These are phyloP conservation scores for Xerus inauris DNA, from an alignment of 2,113 vertebrate species.

Conservation along the genomic window DNA sequence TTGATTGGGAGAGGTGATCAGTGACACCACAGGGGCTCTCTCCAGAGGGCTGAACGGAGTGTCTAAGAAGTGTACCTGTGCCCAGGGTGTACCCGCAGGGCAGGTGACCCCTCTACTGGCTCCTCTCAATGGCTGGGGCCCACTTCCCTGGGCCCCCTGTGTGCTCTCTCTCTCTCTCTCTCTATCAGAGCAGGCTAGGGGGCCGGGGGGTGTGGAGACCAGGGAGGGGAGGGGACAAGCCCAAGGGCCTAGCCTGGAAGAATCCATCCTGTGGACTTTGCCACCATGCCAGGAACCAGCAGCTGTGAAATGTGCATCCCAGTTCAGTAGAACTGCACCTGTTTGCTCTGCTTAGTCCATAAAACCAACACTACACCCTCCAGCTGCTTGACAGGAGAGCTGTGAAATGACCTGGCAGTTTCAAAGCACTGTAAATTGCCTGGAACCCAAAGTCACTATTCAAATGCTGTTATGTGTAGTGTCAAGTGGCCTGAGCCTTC, in stretches of 20 bases:
- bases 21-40: accelerated
- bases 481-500: accelerated
- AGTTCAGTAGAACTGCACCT: too few species aligned
- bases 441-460: accelerated
- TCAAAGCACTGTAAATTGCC: background rate
- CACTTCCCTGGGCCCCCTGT: background rate
- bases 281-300: accelerated
- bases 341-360: background rate
- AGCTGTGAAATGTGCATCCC: background rate
- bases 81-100: background rate
- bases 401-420: accelerated
- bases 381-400: accelerated
- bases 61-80: background rate
- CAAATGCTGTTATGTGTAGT: background rate
- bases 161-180: background rate
- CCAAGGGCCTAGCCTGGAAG: background rate
- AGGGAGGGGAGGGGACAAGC: accelerated
- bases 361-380: too few species aligned
- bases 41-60: too few species aligned
- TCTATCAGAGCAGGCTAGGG: too few species aligned
- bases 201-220: too few species aligned
- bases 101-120: accelerated
- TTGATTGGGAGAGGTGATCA: too few species aligned
- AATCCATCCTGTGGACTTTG: background rate
- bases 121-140: accelerated